These are phyloP conservation scores for Fukomys damarensis DNA, from an alignment of 2,113 vertebrate genomes.

Conservation along the genomic window DNA sequence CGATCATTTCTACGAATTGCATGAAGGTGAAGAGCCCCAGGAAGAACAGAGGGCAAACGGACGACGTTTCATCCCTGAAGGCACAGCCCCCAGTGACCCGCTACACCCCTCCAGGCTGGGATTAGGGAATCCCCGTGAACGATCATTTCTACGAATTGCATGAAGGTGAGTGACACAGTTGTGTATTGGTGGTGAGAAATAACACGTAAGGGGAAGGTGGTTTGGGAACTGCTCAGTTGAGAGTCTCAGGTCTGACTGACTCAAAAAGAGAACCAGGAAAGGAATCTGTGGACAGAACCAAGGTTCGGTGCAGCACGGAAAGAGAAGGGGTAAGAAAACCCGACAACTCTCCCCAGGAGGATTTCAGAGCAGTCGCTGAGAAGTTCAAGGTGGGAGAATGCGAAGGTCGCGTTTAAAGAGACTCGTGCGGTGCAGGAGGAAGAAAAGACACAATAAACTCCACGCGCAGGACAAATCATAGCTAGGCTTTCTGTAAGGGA, in stretches of 20 bases:
- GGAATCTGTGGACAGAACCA: accelerated
- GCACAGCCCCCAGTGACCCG: too few species aligned
- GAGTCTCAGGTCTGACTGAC: not conserved
- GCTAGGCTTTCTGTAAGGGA: not conserved
- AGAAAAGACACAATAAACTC: not conserved
- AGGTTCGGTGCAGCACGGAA: accelerated
- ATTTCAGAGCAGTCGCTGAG: accelerated
- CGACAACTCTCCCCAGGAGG: not conserved
- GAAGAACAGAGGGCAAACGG: too few species aligned
- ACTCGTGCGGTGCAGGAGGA: too few species aligned
- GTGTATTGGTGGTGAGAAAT: not conserved
- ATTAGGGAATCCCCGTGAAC: too few species aligned
- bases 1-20: not conserved
- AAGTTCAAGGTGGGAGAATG: not conserved
- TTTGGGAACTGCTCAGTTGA: accelerated
- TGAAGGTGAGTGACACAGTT: not conserved
- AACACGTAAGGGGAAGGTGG: too few species aligned
- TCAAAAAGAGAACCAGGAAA: not conserved
- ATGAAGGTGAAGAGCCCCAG: not conserved
- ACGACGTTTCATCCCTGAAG: too few species aligned
- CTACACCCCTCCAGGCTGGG: too few species aligned
- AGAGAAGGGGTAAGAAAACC: not conserved
- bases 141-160: not conserved
- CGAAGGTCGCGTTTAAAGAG: not conserved
- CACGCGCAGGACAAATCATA: accelerated